Evolutionary conservation across 2,888 invertebrate genomes (phyloP).

Genomic region (Lasioglossum vierecki): DNA sequence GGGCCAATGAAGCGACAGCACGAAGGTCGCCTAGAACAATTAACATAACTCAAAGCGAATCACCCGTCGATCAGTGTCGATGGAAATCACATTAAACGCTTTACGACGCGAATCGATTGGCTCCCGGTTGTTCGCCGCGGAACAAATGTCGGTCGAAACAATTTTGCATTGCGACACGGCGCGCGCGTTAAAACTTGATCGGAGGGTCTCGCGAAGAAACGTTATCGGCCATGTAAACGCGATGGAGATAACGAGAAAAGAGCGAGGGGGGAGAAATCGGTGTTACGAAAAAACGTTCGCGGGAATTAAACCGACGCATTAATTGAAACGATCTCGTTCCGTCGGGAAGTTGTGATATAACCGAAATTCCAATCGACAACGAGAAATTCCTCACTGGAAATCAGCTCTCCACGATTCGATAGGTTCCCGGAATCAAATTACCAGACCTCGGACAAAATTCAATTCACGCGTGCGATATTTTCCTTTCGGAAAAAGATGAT

Average conservation of each 20-base stretch:
- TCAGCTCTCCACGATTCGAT: not conserved
- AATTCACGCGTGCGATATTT: no score
- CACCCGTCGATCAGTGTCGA: slow-evolving; percentile 43
- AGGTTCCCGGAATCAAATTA: not conserved
- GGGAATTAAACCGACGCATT: not conserved
- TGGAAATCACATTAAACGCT: slow-evolving; percentile 50
- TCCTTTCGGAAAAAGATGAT: not conserved
- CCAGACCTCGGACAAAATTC: not conserved
- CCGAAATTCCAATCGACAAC: not conserved
- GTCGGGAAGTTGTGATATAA: not conserved
- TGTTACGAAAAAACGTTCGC: not conserved
- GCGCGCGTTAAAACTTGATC: slow-evolving; percentile 5
- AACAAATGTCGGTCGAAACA: slow-evolving; percentile 30
- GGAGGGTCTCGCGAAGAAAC: not conserved
- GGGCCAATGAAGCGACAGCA: not conserved
- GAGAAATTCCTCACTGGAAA: not conserved
- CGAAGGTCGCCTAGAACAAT: slow-evolving; percentile 35
- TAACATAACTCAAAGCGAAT: slow-evolving; percentile 53
- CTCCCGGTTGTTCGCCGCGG: not conserved
- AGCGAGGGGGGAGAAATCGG: not conserved
- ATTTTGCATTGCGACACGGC: slow-evolving; percentile 15
- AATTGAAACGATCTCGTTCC: not conserved
- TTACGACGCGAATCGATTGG: slow-evolving; percentile 47
- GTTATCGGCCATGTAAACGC: slow-evolving; percentile 12
- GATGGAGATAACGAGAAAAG: not conserved